These are phyloP conservation scores for Hycleus cichorii DNA, from an alignment of 1,140 invertebrate species.

Conservation along the genomic window DNA sequence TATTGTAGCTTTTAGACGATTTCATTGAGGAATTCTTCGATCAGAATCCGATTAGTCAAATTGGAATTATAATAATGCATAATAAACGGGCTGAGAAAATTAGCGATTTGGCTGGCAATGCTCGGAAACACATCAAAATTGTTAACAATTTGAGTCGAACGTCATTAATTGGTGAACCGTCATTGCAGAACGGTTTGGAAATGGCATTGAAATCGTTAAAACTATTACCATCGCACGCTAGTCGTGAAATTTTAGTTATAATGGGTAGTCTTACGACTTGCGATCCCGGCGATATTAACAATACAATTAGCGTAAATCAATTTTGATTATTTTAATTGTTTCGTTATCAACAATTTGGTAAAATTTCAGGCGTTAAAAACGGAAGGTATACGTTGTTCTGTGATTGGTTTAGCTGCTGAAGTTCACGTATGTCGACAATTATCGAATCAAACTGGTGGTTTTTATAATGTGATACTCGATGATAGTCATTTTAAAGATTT, in stretches of 20 bases:
- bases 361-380: slow-evolving; percentile 53
- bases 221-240: slow-evolving; percentile 87
- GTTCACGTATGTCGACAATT: slow-evolving; percentile 82
- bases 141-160: slow-evolving; percentile 54
- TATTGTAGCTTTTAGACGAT: slow-evolving; percentile 70
- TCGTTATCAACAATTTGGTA: neutral
- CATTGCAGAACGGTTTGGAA: slow-evolving; percentile 90
- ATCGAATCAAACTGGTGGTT: slow-evolving; percentile 74
- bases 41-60: slow-evolving; percentile 96
- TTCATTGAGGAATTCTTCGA: slow-evolving; percentile 98
- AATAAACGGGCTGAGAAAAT: slow-evolving; percentile 93
- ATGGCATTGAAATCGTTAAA: slow-evolving; percentile 78
- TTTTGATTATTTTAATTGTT: neutral
- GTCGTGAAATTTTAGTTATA: slow-evolving; percentile 84
- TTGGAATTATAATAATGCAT: slow-evolving; percentile 84
- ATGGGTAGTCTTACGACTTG: slow-evolving; percentile 93
- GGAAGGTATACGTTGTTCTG: slow-evolving; percentile 79
- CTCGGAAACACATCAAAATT: slow-evolving; percentile 69
- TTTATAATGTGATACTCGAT: slow-evolving; percentile 83
- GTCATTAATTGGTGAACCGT: slow-evolving; percentile 75
- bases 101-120: slow-evolving; percentile 81
- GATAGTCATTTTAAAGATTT: slow-evolving; percentile 84
- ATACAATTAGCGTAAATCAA: slow-evolving; percentile 67
- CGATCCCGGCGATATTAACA: slow-evolving; percentile 88
- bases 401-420: slow-evolving; percentile 93